These are phyloP conservation scores for Rhyacophila evoluta DNA, from an alignment of 2,888 invertebrate species.

Conservation along the genomic window DNA sequence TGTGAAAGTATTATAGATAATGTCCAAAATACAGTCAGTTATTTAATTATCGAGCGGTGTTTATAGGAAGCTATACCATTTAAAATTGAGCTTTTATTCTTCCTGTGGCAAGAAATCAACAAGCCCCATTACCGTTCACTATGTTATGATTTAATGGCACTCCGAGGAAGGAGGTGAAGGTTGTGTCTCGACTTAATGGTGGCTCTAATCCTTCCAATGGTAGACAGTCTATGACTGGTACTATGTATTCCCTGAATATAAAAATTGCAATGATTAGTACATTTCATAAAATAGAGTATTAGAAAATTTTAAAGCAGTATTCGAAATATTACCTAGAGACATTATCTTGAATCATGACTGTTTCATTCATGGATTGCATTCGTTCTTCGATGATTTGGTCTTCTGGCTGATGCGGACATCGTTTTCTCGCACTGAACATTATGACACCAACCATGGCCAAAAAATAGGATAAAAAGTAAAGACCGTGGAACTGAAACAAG, in stretches of 20 bases:
- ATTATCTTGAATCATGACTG: constrained; percentile 63
- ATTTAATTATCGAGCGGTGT: background rate
- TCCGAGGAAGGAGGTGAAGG: constrained; percentile 69
- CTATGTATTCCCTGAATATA: constrained; percentile 65
- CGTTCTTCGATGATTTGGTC: constrained; percentile 48
- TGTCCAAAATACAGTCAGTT: background rate
- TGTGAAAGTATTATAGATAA: background rate
- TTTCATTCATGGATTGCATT: constrained; percentile 55
- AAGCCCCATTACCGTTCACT: constrained; percentile 48
- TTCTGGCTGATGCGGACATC: constrained; percentile 67
- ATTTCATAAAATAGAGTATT: too few species aligned
- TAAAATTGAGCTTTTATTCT: constrained; percentile 34
- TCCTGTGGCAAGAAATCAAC: constrained; percentile 34
- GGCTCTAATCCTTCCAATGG: constrained; percentile 68
- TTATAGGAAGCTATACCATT: background rate
- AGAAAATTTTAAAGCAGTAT: background rate
- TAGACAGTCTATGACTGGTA: constrained; percentile 68
- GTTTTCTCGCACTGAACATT: constrained; percentile 71
- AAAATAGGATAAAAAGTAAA: constrained; percentile 84
- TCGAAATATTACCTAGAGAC: constrained; percentile 65
- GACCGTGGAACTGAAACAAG: constrained; percentile 80
- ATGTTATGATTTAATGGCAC: constrained; percentile 59
- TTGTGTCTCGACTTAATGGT: constrained; percentile 68
- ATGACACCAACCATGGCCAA: constrained; percentile 81
- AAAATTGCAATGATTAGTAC: background rate